phyloP scores from a whole-genome alignment of 2,888 invertebrate species.

The Norana najaformis region DNA sequence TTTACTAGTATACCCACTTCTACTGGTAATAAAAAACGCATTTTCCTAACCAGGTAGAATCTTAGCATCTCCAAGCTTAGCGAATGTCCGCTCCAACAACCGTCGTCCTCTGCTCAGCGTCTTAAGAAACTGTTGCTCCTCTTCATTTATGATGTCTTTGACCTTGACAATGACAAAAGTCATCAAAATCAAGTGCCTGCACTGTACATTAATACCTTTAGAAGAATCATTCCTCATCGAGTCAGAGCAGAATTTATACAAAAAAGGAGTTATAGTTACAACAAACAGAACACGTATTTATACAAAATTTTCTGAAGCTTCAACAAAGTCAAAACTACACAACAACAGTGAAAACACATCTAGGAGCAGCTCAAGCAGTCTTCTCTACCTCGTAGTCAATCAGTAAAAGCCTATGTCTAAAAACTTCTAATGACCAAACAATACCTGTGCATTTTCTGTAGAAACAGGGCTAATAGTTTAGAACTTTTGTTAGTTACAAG shows the following conservation, averaged over 20 bases:
- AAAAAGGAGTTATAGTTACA: too few species aligned
- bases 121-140: slow-evolving; percentile 95
- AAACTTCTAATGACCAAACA: not conserved
- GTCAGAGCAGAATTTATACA: too few species aligned
- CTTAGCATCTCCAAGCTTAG: slow-evolving; percentile 74
- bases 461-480: not conserved
- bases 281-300: too few species aligned
- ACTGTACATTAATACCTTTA: not conserved
- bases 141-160: slow-evolving; percentile 93
- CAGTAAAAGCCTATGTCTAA: not conserved
- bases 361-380: not conserved
- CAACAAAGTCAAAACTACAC: too few species aligned
- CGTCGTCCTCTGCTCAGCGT: slow-evolving; percentile 87
- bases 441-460: not conserved
- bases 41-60: slow-evolving; percentile 72
- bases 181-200: slow-evolving; percentile 14
- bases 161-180: slow-evolving; percentile 50
- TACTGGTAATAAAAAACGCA: not conserved
- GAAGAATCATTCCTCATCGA: too few species aligned
- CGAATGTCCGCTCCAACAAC: slow-evolving; percentile 85
- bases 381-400: too few species aligned
- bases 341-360: too few species aligned
- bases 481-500: not conserved
- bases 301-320: too few species aligned
- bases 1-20: too few species aligned